Conservation (phyloP, 1,140 invertebrate genomes). For the Heterodera schachtii region DNA sequence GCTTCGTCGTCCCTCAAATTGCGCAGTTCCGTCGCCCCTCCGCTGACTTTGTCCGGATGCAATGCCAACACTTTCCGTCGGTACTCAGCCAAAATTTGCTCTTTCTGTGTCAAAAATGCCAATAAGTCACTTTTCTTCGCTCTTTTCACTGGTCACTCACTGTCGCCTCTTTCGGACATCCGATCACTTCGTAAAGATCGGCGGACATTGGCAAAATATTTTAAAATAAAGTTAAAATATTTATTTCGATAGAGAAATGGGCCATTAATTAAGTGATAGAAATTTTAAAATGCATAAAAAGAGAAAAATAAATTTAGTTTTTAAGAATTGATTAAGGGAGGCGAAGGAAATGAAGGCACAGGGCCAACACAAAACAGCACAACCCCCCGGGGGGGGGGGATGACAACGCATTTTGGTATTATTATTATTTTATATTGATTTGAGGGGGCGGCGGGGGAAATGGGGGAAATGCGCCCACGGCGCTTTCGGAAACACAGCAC, state of each 20-base stretch:
- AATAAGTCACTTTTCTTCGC: background rate
- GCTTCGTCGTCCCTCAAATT: background rate
- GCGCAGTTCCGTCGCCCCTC: background rate
- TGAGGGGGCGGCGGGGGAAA: too few species aligned
- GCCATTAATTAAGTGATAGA: too few species aligned
- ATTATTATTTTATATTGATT: too few species aligned
- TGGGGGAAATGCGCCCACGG: too few species aligned
- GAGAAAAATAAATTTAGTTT: too few species aligned
- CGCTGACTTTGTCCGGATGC: conserved; percentile 25
- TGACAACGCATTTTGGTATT: too few species aligned
- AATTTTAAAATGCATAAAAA: too few species aligned
- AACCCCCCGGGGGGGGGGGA: background rate
- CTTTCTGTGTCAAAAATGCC: conserved; percentile 1
- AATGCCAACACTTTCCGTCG: conserved; percentile 9
- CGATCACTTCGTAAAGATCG: conserved; percentile 25
- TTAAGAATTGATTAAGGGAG: too few species aligned
- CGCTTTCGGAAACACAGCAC: too few species aligned
- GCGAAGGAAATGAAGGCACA: too few species aligned
- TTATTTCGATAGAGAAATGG: too few species aligned
- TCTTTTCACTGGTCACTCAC: background rate
- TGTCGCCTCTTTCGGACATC: conserved; percentile 20
- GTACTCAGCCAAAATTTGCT: conserved; percentile 32
- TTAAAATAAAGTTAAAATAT: too few species aligned
- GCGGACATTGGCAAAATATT: background rate
- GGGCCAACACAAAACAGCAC: background rate